phyloP scores from a whole-genome alignment of 1,140 invertebrate species.

The Drosophila ambigua region DNA sequence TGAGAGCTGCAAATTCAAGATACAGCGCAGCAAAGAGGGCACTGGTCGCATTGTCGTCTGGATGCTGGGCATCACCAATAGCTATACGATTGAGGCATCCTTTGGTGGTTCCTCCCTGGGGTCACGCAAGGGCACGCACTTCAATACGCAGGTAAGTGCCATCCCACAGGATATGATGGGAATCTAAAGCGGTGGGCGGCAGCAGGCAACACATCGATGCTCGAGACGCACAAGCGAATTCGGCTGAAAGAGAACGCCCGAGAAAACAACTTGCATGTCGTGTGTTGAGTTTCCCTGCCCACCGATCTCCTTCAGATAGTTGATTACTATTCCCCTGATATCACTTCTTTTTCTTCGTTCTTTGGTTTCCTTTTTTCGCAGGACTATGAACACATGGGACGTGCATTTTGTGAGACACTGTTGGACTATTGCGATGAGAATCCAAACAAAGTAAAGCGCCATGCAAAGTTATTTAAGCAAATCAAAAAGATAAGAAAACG shows the following conservation, averaged over 20 bases:
- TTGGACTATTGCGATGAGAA: slow-evolving; percentile 95
- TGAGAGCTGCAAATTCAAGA: slow-evolving; percentile 96
- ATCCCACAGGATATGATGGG: too few species aligned
- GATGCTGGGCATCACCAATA: slow-evolving; percentile 96
- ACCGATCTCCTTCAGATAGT: too few species aligned
- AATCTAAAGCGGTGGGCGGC: too few species aligned
- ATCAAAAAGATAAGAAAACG: slow-evolving; percentile 89
- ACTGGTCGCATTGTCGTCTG: slow-evolving; percentile 96
- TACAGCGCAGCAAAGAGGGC: slow-evolving; percentile 96
- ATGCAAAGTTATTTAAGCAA: slow-evolving; percentile 90
- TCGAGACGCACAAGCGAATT: too few species aligned
- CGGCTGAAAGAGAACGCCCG: too few species aligned
- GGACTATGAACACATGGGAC: slow-evolving; percentile 91
- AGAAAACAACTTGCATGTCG: too few species aligned
- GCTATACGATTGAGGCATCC: slow-evolving; percentile 97
- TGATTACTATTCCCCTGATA: too few species aligned
- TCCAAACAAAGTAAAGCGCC: slow-evolving; percentile 91
- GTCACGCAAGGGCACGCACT: slow-evolving; percentile 93
- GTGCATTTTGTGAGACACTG: slow-evolving; percentile 95
- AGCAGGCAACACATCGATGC: too few species aligned
- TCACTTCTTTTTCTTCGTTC: not conserved
- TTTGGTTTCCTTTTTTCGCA: slow-evolving; percentile 26
- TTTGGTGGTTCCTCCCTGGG: slow-evolving; percentile 94
- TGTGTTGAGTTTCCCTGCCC: too few species aligned
- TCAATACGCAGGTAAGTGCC: slow-evolving; percentile 85